Percentiles rank a stretch among this genome's conserved stretches.
phyloP scores from a whole-genome alignment of 2,113 vertebrate species.

The Trichomycterus rosablanca region DNA sequence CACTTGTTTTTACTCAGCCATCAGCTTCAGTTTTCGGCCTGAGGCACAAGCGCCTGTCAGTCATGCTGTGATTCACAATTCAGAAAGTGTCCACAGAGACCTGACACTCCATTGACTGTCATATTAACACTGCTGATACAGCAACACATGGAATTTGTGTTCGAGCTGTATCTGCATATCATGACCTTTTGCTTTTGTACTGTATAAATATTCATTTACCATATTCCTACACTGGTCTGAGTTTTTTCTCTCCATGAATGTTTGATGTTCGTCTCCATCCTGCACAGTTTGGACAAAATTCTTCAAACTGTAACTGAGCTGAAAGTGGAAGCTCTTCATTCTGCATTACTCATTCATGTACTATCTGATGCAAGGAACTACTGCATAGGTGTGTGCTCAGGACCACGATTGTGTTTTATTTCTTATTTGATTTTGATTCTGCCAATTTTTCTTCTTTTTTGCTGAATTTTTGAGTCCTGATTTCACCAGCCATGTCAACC shows the following conservation, averaged over 20 bases:
- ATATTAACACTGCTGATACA: conserved; percentile 1
- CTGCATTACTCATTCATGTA: conserved; percentile 61
- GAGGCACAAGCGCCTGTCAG: background rate
- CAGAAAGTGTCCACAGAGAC: background rate
- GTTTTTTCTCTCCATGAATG: conserved; percentile 20
- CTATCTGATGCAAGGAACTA: conserved; percentile 43
- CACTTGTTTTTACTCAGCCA: background rate
- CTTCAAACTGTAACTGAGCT: conserved; percentile 40
- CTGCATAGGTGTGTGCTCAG: conserved; percentile 35
- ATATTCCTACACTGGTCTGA: background rate
- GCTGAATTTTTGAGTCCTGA: conserved; percentile 22
- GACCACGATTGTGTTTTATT: conserved; percentile 40
- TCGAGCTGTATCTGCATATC: conserved; percentile 4
- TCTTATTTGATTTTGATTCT: conserved; percentile 34
- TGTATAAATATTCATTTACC: conserved; percentile 7
- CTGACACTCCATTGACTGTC: background rate
- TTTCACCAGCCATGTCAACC: conserved; percentile 35
- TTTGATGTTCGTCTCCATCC: conserved; percentile 37
- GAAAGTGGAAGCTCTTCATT: conserved; percentile 31
- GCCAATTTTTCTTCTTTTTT: conserved; percentile 40
- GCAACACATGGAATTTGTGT: background rate
- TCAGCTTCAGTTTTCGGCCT: background rate
- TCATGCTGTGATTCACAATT: conserved; percentile 3
- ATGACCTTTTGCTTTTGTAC: background rate
- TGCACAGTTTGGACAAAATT: conserved; percentile 42